These are phyloP conservation scores for Ciona savignyi DNA, from an alignment of 23 tunicate species.

Conservation along the genomic window DNA sequence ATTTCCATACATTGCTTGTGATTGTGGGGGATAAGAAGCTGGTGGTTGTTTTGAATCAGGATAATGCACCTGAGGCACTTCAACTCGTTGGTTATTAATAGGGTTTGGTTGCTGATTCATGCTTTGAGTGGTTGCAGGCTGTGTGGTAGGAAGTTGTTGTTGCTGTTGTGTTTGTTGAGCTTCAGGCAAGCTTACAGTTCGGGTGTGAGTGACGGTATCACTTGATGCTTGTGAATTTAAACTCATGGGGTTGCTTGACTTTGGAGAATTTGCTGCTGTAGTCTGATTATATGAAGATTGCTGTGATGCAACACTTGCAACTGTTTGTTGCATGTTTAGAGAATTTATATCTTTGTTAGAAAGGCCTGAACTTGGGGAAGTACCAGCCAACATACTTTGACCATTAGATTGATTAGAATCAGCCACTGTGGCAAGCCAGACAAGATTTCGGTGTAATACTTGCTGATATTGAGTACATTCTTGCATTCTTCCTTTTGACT, in stretches of 20 bases:
- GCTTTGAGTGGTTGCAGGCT: background rate
- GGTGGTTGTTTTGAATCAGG: background rate
- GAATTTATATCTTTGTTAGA: background rate
- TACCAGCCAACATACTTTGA: background rate
- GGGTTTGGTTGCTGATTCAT: background rate
- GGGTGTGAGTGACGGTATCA: background rate
- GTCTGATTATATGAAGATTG: background rate
- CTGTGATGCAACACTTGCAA: background rate
- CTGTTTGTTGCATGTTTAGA: background rate
- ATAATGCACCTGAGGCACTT: background rate
- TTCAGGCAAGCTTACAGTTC: background rate
- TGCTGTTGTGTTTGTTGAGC: background rate
- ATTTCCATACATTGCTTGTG: background rate
- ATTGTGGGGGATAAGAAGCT: background rate
- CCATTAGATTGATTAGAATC: slow-evolving; percentile 70
- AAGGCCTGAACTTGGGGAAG: background rate
- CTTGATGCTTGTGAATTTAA: background rate
- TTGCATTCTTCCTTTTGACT: slow-evolving; percentile 66
- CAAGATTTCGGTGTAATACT: slow-evolving; percentile 80
- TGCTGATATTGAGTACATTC: slow-evolving; percentile 92
- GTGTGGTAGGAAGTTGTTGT: no score
- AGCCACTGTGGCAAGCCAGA: slow-evolving; percentile 96
- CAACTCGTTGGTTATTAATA: background rate
- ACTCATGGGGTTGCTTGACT: background rate
- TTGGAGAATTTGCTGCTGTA: background rate